Evolutionary conservation across 1,140 invertebrate genomes (phyloP), one percentile per base, ranked within the genome.

Genomic region (Carposina sasakii): DNA sequence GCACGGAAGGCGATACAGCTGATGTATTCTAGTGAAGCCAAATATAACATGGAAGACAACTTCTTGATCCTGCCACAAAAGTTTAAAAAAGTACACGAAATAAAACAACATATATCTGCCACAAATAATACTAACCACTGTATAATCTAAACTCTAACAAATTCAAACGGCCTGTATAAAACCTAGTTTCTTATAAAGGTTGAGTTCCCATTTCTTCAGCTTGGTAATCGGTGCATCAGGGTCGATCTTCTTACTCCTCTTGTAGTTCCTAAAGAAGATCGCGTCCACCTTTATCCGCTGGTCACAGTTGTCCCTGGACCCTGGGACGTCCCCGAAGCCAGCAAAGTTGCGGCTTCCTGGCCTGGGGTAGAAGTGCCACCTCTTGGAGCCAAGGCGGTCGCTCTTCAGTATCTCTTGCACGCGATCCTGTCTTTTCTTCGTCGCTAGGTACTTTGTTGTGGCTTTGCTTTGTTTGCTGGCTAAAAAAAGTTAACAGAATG

Each of bases 171-270:
- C 72, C 31, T 72, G 70, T 54, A 83, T 68, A 57, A 83, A 83
- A 4, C 76, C 79, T 59, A 83, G 48, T 45, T 77, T 81, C 57
- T 83, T 74, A 59, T 83, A 83, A 36, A 83, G 65, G 37, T 78
- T 57, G 24, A 83, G 46, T 41, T 83, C 78, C 76, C 78, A 83
- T 26, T 73, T 60, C 54, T 77, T 78, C 8, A 83, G 58, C 31
- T 83, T 78, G 0, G 71, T 67, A 3, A 81, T 77, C 0, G 78
- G 78, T 2, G 71, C 70, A 21, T 78, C 71, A 3, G 9, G 48
- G 39, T 74, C 72, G 1, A 78, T 55, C 16, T 64, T 68, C 50
- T 68, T 78, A 20, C 68, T 71, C n/a, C 46, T 59, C 40, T 77
- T 81, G 52, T 71, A 78, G 24, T 81, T 78, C 19, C 70, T 75